Base-by-base conservation (phyloP, 2,113 vertebrate genomes). In the Regulus satrapa region DNA sequence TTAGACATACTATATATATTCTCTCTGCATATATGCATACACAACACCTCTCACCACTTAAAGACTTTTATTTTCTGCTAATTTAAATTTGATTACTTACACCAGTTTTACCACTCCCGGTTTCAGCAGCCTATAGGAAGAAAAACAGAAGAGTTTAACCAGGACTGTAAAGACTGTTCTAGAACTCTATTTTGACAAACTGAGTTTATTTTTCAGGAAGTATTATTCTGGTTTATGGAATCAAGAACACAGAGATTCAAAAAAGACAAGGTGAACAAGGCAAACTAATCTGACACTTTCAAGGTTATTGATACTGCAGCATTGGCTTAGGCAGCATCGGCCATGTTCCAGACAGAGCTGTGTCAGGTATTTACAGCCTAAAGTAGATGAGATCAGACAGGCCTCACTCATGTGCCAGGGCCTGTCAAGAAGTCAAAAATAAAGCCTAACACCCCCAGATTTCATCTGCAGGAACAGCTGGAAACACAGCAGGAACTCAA, bases 81-180 rank as follows among this genome's bases (percentile, higher is more conserved):
- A 71, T 54, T 83, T 68, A 58, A 61, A 82, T 54, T 69, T 32
- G 19, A 81, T 80, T 95, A 99, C 99, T 98, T 98, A 99, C 99
- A 87, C 99, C 99, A 74, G 99, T 99, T 98, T 99, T 99, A 28
- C 99, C 99, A 89, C 99, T 99, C 14, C 99, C 99, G 1, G 99
- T 99, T 98, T 99, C 99, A 94, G 99, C 99, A 95, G 99, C 99
- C 99, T 99, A 51, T 26, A 89, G 10, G 15, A 55, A 79, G 25
- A 91, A 80, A 95, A 85, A 59, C 3, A 4, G 12, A 87, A 43
- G 13, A 80, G 24, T 79, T 95, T 82, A 79, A 63, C 6, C 14
- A 69, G 12, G 8, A 56, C 15, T 14, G 8, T 48, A 79, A 79
- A 6, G 18, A 68, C 2, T 21, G 18, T 18, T 79, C 36, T 24